A percentile compares a stretch with the other conserved stretches of the same genome.
Conservation (phyloP, 2,888 invertebrate species). For the Himalopsyche kuldschensis region DNA sequence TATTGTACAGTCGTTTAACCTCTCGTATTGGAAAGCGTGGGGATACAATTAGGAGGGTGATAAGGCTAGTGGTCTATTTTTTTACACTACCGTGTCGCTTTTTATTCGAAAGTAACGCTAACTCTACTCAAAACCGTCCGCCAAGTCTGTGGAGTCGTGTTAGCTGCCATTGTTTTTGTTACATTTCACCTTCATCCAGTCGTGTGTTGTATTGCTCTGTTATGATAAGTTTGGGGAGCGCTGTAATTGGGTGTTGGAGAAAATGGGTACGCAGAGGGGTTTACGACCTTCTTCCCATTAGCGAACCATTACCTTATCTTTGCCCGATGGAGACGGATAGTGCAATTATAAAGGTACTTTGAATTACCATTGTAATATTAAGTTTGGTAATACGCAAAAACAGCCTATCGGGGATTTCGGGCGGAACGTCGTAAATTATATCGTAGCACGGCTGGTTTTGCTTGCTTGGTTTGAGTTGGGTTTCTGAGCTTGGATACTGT, state of each 20-base stretch:
- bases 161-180: too few species aligned
- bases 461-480: not conserved
- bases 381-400: not conserved
- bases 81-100: too few species aligned
- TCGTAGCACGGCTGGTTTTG: not conserved
- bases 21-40: too few species aligned
- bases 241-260: not conserved
- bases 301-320: not conserved
- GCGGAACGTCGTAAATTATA: not conserved
- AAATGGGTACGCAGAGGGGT: not conserved
- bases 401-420: not conserved
- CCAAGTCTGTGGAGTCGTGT: too few species aligned
- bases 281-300: not conserved
- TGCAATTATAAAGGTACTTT: not conserved
- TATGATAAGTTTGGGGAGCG: too few species aligned
- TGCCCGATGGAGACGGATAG: not conserved
- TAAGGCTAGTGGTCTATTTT: too few species aligned
- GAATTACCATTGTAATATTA: not conserved
- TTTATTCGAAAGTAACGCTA: too few species aligned
- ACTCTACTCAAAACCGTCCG: too few species aligned
- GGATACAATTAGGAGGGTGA: too few species aligned
- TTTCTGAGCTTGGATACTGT: not conserved
- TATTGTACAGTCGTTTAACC: too few species aligned
- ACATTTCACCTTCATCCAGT: too few species aligned
- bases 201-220: too few species aligned